Evolutionary conservation across 2,888 invertebrate species (phyloP).

Genomic region (Choreutis nemorana): DNA sequence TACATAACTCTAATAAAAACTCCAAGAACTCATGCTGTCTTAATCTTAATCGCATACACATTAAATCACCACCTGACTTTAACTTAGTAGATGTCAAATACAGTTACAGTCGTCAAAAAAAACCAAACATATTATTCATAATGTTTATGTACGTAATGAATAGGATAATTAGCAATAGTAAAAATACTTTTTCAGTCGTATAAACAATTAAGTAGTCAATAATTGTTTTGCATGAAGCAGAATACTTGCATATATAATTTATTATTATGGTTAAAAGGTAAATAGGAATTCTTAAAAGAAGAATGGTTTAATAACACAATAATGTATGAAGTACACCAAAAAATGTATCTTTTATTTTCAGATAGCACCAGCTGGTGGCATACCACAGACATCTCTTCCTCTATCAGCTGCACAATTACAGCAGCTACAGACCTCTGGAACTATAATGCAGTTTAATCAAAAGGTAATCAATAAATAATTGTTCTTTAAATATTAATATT

Average conservation of each 20-base stretch:
- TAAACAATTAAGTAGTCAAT: too few relatives aligned
- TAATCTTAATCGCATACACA: slow-evolving; percentile 1
- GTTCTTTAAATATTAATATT: slow-evolving; percentile 1
- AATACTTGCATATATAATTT: too few relatives aligned
- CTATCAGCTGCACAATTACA: slow-evolving; percentile 49
- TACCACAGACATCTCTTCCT: slow-evolving; percentile 48
- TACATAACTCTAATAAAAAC: slow-evolving; percentile 1
- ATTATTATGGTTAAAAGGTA: too few relatives aligned
- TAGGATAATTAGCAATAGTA: too few relatives aligned
- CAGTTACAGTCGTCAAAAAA: too few relatives aligned
- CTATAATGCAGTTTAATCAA: slow-evolving; percentile 57
- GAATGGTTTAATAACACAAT: not conserved
- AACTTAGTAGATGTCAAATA: too few relatives aligned
- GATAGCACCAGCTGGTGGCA: slow-evolving; percentile 50
- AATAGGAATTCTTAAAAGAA: not conserved
- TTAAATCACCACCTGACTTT: too few relatives aligned
- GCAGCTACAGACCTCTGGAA: slow-evolving; percentile 49
- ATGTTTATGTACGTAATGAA: too few relatives aligned
- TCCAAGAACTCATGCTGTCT: not conserved
- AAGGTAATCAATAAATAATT: slow-evolving; percentile 27
- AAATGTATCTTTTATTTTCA: slow-evolving; percentile 14
- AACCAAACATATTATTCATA: too few relatives aligned
- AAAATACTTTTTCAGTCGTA: too few relatives aligned
- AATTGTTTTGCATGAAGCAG: too few relatives aligned
- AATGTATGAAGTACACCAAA: not conserved